Percentiles rank a stretch among this genome's conserved stretches.
Evolutionary conservation across 2,888 invertebrate genomes (phyloP).

Genomic region (Chydorus sphaericus): DNA sequence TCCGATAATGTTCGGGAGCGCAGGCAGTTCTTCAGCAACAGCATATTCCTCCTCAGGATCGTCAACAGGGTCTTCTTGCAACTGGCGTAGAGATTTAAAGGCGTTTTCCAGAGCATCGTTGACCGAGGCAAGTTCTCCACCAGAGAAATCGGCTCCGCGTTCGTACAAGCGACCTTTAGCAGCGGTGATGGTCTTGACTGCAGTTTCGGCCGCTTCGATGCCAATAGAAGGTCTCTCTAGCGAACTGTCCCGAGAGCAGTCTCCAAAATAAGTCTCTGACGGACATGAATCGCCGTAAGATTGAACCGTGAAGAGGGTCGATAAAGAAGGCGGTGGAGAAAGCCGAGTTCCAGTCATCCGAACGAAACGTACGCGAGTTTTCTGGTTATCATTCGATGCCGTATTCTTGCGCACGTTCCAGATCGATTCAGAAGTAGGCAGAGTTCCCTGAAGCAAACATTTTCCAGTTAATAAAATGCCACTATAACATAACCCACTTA

Average conservation of each 20-base stretch:
- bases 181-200: neutral
- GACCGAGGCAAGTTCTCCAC: neutral
- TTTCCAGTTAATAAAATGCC: neutral
- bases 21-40: neutral
- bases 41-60: neutral
- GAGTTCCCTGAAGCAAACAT: neutral
- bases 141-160: neutral
- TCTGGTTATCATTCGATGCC: too few relatives aligned
- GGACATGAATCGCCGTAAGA: neutral
- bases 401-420: conserved; percentile 2
- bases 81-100: neutral
- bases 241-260: neutral
- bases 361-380: conserved; percentile 4
- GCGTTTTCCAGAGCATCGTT: conserved; percentile 1
- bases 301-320: neutral
- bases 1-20: neutral
- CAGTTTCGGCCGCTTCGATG: neutral
- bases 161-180: conserved; percentile 6
- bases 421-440: neutral
- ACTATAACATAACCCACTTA: neutral
- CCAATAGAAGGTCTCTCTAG: neutral
- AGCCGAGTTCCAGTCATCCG: conserved; percentile 11
- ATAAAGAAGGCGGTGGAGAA: conserved; percentile 1
- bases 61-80: neutral
- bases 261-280: neutral